Base-by-base conservation (phyloP, 2,797 vertebrate genomes). In the Carcharodon carcharias region DNA sequence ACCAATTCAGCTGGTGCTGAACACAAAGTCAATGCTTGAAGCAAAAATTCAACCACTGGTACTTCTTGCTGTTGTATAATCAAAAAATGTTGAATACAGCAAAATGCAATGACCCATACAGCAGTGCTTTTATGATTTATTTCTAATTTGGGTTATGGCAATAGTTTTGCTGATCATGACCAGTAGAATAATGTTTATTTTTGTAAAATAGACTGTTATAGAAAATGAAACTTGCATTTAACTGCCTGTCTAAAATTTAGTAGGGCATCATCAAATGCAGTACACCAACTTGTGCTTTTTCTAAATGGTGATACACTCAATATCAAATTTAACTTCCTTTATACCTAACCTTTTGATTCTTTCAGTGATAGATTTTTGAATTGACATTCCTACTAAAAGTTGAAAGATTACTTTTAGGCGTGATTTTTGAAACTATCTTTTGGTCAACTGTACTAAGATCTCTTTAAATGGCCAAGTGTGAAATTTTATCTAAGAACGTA, bases 11-110 rank as follows among this genome's bases (percentile, higher is more conserved):
- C 54, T 95, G 65, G 40, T 69, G 50, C 50, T 71, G 69, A 73
- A 73, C 54, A 45, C 71, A 56, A 95, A 95, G 69, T 31, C 12
- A 54, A 28, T 35, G 28, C 94, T 95, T 71, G 94, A 95, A 95
- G 67, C 94, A 95, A 95, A 73, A 16, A 95, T 56, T 50, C 23
- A 45, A 50, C 65, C 45, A 9, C 45, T 95, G 67, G 3, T 91
- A n/a, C 11, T 54, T 58, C 31, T 91, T 61, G 88, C 28, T 5
- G 28, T 95, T 95, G 65, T 73, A 18, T 31, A 73, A 56, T 56
- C 67, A 95, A 95, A 31, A 95, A 28, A 23, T 35, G 23, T 95
- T 71, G 67, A 71, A 31, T 45, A 21, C 11, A 73, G 63, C 61
- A 95, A 67, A 95, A 54, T 91, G 56, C 56, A 91, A 16, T 31